Percentiles rank a stretch among this genome's conserved stretches.
These are phyloP conservation scores for Anarsia innoxiella DNA, from an alignment of 2,888 invertebrate genomes.

Conservation along the genomic window DNA sequence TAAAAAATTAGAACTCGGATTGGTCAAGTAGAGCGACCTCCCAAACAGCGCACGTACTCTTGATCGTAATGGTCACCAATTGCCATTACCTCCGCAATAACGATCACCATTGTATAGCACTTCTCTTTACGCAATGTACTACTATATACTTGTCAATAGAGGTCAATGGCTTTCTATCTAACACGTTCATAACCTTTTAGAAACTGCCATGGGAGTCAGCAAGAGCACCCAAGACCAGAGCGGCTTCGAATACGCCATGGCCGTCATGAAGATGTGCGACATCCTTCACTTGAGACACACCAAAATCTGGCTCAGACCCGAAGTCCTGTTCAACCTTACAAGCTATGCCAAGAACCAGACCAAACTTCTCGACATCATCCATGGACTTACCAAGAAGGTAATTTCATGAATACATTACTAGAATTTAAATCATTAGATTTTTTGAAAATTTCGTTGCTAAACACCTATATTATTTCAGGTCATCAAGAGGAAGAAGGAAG, in stretches of 20 bases:
- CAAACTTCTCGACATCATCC: slow-evolving; percentile 84
- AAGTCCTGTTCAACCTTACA: slow-evolving; percentile 84
- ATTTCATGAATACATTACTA: background rate
- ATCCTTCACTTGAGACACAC: slow-evolving; percentile 89
- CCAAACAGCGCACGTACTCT: slow-evolving; percentile 49
- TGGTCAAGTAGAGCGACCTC: slow-evolving; percentile 55
- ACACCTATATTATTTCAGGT: slow-evolving; percentile 45
- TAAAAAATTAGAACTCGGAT: too few species aligned
- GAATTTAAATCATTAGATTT: background rate
- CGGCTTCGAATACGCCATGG: slow-evolving; percentile 89
- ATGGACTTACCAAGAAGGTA: slow-evolving; percentile 87
- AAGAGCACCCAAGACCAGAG: slow-evolving; percentile 87
- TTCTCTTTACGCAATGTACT: slow-evolving; percentile 37
- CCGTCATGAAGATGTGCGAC: slow-evolving; percentile 93
- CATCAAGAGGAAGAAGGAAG: slow-evolving; percentile 84
- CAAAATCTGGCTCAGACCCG: slow-evolving; percentile 85
- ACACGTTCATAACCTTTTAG: too few species aligned
- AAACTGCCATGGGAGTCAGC: slow-evolving; percentile 92
- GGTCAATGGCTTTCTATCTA: slow-evolving; percentile 41
- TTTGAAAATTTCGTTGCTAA: too few species aligned
- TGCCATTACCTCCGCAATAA: slow-evolving; percentile 41
- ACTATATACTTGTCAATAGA: slow-evolving; percentile 37
- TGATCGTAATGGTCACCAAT: slow-evolving; percentile 59
- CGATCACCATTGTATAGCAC: slow-evolving; percentile 26
- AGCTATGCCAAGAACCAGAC: slow-evolving; percentile 84